Percentiles rank a stretch among this genome's conserved stretches.
Conservation (phyloP, 2,888 invertebrate species). For the Vannuccia rotundouncinata region DNA sequence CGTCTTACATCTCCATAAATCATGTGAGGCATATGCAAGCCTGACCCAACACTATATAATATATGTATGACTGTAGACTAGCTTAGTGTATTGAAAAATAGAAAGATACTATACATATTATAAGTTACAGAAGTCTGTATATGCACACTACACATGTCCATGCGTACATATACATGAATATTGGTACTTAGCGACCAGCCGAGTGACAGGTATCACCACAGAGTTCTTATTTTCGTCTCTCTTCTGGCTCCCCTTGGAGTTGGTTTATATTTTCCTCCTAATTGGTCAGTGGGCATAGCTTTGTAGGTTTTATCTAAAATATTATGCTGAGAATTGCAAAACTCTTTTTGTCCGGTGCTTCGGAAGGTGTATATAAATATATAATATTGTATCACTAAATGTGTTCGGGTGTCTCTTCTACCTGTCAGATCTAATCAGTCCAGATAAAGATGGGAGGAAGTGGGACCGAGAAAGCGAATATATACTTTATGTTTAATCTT, state of each 20-base stretch:
- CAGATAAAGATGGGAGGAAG: neutral
- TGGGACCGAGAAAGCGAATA: neutral
- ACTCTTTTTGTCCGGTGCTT: neutral
- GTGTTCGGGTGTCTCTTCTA: neutral
- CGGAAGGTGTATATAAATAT: neutral
- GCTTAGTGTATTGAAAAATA: no score
- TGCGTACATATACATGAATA: neutral
- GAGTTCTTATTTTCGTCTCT: neutral
- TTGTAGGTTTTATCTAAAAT: neutral
- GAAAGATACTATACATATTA: neutral
- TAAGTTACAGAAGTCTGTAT: neutral
- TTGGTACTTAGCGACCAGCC: conserved; percentile 10
- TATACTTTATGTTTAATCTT: neutral
- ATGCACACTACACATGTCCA: neutral
- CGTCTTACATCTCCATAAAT: conserved; percentile 6
- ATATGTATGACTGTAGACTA: neutral
- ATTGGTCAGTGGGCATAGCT: neutral
- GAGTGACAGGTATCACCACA: neutral
- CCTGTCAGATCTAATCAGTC: conserved; percentile 8
- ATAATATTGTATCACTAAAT: neutral
- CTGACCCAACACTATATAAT: neutral
- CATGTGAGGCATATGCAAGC: conserved; percentile 16
- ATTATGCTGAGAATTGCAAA: neutral
- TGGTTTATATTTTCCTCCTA: neutral
- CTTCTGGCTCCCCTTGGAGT: neutral